Base-by-base conservation (phyloP, 2,888 invertebrate genomes). In the Scaptodrosophila latifasciaeformis region DNA sequence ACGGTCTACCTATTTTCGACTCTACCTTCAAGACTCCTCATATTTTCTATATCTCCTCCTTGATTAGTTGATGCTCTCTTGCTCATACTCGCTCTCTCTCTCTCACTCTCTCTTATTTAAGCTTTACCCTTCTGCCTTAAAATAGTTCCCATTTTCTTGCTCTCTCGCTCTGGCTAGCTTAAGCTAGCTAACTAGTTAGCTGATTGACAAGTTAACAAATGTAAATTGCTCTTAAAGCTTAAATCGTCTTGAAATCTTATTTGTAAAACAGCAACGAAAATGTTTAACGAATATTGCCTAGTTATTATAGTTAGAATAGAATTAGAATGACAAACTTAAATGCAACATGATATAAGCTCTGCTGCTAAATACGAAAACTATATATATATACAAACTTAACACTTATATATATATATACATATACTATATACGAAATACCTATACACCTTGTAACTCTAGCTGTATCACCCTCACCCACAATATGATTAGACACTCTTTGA, bases 241-340 rank as follows among this genome's bases (percentile, higher is more conserved):
- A 49, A 65, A 63, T 66, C 60, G 63, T 58, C 62, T 51, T 61
- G 47, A 58, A 55, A 55, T 37, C 17, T 37, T 34, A 61, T 54
- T 76, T 76, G 77, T 72, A 5, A 37, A 37, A n/a, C n/a, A 76
- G 57, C 74, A 72, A 72, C 66, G 74, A 74, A 39, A 39, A 57
- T 60, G 74, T 62, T 55, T 68, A 75, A 74, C 70, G 77, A 75
- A 70, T 74, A 74, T 74, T 76, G 70, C 67, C 65, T 71, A 71
- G 71, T 59, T 60, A 68, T 61, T 71, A 66, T 57, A 72, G 15
- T 15, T 42, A 45, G 15, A 34, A 17, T 34, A 19, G 27, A 27
- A 42, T n/a, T n/a, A n/a, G n/a, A n/a, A 49, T 53, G 46, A 48
- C 59, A 43, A 59, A 45, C 56, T 29, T 53, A 34, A 4, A 34